Percentiles rank a stretch among this genome's conserved stretches.
These are phyloP conservation scores for Zygogramma bicolorata DNA, from an alignment of 2,888 invertebrate genomes.

Conservation along the genomic window DNA sequence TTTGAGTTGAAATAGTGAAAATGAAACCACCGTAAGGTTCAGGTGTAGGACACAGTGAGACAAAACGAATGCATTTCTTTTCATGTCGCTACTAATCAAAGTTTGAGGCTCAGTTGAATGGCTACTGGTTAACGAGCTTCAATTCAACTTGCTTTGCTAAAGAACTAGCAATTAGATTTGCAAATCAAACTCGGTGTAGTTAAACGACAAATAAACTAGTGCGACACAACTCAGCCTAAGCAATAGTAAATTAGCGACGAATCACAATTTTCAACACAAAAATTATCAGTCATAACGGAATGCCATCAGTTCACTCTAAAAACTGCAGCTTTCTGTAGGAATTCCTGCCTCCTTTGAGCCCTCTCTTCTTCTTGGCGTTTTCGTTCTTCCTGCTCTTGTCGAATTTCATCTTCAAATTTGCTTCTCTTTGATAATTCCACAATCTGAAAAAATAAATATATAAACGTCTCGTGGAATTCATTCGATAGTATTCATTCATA, in stretches of 20 bases:
- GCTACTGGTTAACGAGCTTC: no score
- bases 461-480: no score
- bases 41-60: background rate
- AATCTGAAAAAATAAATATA: no score
- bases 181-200: no score
- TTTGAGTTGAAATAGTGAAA: constrained; percentile 14
- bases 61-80: background rate
- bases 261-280: background rate
- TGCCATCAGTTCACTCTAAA: constrained; percentile 69
- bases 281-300: constrained; percentile 1
- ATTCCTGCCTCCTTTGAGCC: constrained; percentile 82
- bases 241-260: background rate
- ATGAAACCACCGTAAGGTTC: background rate
- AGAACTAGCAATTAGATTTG: no score
- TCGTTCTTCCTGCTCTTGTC: constrained; percentile 91
- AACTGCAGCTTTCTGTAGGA: constrained; percentile 89
- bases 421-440: constrained; percentile 84
- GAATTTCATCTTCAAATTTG: constrained; percentile 93
- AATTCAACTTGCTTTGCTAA: no score
- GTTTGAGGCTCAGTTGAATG: no score
- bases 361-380: constrained; percentile 87
- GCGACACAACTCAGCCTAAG: background rate
- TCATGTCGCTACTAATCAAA: background rate
- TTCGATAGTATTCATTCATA: no score
- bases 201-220: no score